A percentile compares a stretch with the other conserved stretches of the same genome.
Conservation (phyloP, 2,888 invertebrate species). For the Andrena haemorrhoa region DNA sequence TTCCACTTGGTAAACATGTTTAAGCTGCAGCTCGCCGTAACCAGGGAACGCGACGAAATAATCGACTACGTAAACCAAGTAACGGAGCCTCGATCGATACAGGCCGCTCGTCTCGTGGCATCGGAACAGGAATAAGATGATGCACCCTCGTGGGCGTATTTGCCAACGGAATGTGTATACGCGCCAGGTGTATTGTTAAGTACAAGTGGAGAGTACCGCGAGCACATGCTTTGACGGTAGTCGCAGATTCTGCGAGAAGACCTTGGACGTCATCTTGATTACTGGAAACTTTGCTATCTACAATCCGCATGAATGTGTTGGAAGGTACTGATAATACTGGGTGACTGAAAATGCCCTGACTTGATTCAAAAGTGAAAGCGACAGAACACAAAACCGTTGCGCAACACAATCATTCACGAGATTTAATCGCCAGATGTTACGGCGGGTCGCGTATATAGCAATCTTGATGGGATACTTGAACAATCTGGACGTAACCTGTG, state of each 20-base stretch:
- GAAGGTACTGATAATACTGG: too few relatives aligned
- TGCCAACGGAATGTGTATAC: neutral
- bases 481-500: neutral
- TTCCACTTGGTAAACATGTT: constrained; percentile 19
- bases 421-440: constrained; percentile 50
- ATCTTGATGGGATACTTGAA: constrained; percentile 16
- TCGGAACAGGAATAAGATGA: neutral
- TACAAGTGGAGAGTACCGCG: neutral
- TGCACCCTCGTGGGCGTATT: neutral
- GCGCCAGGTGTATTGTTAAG: neutral
- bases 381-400: constrained; percentile 20
- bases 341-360: too few relatives aligned
- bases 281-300: too few relatives aligned
- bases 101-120: neutral
- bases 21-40: constrained; percentile 18
- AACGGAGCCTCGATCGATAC: constrained; percentile 16
- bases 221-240: neutral
- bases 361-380: constrained; percentile 11
- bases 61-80: constrained; percentile 23
- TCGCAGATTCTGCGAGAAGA: too few relatives aligned
- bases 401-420: constrained; percentile 8
- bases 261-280: too few relatives aligned
- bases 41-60: constrained; percentile 34
- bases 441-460: constrained; percentile 2
- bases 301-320: too few relatives aligned